Evolutionary conservation across 2,888 invertebrate species (phyloP), one percentile per base, ranked within the genome.

Genomic region (Pocota personata): DNA sequence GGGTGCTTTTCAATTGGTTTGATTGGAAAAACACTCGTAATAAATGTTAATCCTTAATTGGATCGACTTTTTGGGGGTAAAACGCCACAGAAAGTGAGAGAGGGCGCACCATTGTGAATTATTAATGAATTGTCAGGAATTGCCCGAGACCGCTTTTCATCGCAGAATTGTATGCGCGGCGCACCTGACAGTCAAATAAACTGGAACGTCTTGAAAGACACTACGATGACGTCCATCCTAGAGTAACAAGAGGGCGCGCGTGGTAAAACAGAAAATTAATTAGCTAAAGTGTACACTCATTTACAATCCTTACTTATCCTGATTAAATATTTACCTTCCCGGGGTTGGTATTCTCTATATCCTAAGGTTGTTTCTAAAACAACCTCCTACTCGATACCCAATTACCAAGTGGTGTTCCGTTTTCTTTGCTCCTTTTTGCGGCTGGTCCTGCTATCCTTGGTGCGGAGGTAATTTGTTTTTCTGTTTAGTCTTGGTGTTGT

Each of bases 21-120:
- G 71, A 76, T 86, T 82, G 76, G 72, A 76, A 82, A 84, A 76
- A 82, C 76, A 67, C 76, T 86, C 76, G 76, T 82, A 86, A 67
- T 82, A 82, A 86, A 86, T 86, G 86, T 86, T 82, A 86, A 86
- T 86, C 86, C 86, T 86, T 84, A 79, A 84, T 84, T 84, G 79
- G 79, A 84, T 84, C 79, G 79, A 79, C 62, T 79, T 71, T 67
- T 69, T 37, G 52, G 48, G 48, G 48, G 48, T 58, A 57, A 40
- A 79, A 21, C 37, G 37, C 27, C 43, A 30, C 43, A 10, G 40
- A 30, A 16, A 14, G 27, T 5, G 1, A 16, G 16, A 10, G 37
- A 21, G 24, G 10, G 14, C 14, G 10, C 27, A 37, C 4, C 21
- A 7, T 14, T 6, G 79, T 80, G 43, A 79, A 84, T 84, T 84